Evolutionary conservation across 2,888 invertebrate genomes (phyloP), one percentile per base, ranked within the genome.

Genomic region (Oligia latruncula): DNA sequence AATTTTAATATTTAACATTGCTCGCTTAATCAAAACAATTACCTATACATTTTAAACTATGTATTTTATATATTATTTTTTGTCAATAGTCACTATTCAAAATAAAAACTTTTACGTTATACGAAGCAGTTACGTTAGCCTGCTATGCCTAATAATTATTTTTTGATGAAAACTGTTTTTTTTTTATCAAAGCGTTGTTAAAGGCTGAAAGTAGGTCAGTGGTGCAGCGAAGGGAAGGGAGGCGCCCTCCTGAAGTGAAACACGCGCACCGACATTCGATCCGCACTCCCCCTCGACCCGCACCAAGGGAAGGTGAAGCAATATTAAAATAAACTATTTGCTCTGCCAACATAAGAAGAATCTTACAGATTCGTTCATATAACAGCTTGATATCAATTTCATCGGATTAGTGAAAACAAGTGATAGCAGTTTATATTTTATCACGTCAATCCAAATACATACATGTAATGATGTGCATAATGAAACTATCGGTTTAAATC

Each of bases 141-240:
- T 23, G 35, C 13, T 76, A 65, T 6, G n/a, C n/a, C 46, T 49
- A 46, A 29, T 46, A n/a, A 60, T 64, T 29, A 23, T 49, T 64
- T 43, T 62, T 60, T 66, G 35, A 65, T 4, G 35, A 73, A 78
- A 79, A 43, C 73, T 67, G 58, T 75, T 81, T 40, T 40, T 5
- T 40, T 40, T 5, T 40, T 6, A 5, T 79, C 66, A 84, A 73
- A 85, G 85, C 84, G 84, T 86, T 87, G 90, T 90, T 78, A 78
- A 86, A 79, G 71, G 85, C 90, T 89, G 92, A 92, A 96, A 95
- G 89, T 96, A 91, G 96, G 96, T 96, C 96, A 96, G 91, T 95
- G 93, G 95, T 96, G 96, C 96, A 96, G 92, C 89, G 91, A 90
- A 90, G 94, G 94, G 93, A 91, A 86, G 90, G 91, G 90, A 83